These are phyloP conservation scores for Pachliopta kotzebuea DNA, from an alignment of 2,888 invertebrate species.

Conservation along the genomic window DNA sequence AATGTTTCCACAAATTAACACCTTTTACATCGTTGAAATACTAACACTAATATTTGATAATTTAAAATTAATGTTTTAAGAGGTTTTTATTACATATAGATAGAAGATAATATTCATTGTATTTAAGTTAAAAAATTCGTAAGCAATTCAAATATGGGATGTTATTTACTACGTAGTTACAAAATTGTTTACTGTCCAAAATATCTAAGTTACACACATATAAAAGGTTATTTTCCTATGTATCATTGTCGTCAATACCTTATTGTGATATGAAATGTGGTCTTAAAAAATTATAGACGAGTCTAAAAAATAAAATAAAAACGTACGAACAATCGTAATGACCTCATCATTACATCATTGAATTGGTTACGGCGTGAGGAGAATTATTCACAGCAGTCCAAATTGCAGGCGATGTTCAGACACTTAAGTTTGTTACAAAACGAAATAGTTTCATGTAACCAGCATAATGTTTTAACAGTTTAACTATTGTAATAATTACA, in stretches of 20 bases:
- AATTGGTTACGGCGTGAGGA: constrained; percentile 20
- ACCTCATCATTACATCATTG: constrained; percentile 28
- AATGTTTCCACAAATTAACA: too few species aligned
- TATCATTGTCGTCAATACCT: constrained; percentile 10
- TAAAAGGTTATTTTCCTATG: not conserved
- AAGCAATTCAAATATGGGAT: too few species aligned
- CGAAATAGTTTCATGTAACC: not conserved
- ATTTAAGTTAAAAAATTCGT: not conserved
- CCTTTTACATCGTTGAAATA: too few species aligned
- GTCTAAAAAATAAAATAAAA: constrained; percentile 24
- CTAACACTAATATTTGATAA: too few species aligned
- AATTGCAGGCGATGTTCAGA: constrained; percentile 14
- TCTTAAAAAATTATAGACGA: constrained; percentile 18
- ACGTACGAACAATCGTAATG: constrained; percentile 27
- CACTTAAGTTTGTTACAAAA: not conserved
- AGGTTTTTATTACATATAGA: too few species aligned
- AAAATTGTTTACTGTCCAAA: not conserved
- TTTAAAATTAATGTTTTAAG: too few species aligned
- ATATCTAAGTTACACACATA: not conserved
- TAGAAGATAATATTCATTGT: not conserved
- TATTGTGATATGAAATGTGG: constrained; percentile 16
- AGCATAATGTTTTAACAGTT: not conserved
- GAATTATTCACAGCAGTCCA: constrained; percentile 24
- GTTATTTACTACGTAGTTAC: not conserved
- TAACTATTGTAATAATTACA: not conserved